A percentile compares a stretch with the other conserved stretches of the same genome.
phyloP scores from a whole-genome alignment of 1,140 invertebrate species.

The Camponotus floridanus region DNA sequence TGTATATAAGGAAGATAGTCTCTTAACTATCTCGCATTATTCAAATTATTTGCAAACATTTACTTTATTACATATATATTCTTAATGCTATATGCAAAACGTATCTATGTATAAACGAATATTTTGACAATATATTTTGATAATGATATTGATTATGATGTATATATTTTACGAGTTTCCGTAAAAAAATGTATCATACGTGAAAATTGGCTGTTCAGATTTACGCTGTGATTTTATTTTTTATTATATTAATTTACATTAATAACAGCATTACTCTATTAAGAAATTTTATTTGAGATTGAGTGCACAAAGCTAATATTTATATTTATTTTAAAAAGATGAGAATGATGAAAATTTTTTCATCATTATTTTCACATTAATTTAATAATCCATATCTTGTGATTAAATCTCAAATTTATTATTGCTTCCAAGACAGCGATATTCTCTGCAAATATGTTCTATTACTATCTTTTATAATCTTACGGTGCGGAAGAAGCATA shows the following conservation, averaged over 20 bases:
- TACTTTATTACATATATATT: not conserved
- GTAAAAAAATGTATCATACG: not conserved
- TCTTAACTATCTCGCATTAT: not conserved
- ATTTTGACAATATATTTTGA: conserved; percentile 29
- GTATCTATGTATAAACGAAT: conserved; percentile 17
- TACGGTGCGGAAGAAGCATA: conserved; percentile 32
- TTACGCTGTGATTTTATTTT: conserved; percentile 28
- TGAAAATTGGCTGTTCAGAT: conserved; percentile 34
- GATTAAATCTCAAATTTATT: conserved; percentile 40
- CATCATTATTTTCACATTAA: not conserved
- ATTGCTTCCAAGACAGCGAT: conserved; percentile 30
- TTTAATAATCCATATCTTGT: conserved; percentile 21
- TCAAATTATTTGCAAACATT: conserved; percentile 4
- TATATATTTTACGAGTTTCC: not conserved
- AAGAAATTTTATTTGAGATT: conserved; percentile 28
- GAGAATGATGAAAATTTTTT: conserved; percentile 1
- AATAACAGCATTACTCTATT: not conserved
- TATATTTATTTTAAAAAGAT: not conserved
- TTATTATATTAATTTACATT: conserved; percentile 20
- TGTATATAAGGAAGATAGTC: conserved; percentile 12
- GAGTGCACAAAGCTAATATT: conserved; percentile 35
- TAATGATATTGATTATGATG: not conserved
- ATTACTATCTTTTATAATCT: conserved; percentile 11
- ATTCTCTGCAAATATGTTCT: conserved; percentile 60
- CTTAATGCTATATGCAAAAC: not conserved